Evolutionary conservation across 2,888 invertebrate species (phyloP), one percentile per base, ranked within the genome.

Genomic region (Cacoxenus indagator): DNA sequence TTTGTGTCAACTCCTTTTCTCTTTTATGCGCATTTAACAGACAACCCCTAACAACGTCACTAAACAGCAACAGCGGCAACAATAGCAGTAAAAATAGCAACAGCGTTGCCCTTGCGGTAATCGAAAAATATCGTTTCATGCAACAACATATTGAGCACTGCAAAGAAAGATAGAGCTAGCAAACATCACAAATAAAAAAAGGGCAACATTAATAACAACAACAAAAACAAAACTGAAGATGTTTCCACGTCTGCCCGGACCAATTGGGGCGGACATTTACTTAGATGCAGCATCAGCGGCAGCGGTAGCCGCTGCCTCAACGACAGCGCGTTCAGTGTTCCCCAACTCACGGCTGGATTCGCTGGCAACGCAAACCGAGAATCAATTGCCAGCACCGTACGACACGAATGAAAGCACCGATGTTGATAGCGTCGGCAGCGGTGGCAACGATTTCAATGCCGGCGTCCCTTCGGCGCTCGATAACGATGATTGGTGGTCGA

Each of bases 401-500:
- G 76, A 75, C 66, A 22, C 59, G n/a, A 59, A 19, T 11, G 48
- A 68, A 17, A 19, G 24, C 24, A 27, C 46, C 48, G 22, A 9
- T 27, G 27, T 69, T 57, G 71, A 57, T 55, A 64, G 64, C 27
- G 65, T 54, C 45, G 54, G 26, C 61, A 31, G 69, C 66, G 72
- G 70, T 55, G 68, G 72, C 64, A 71, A 67, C 61, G 71, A 65
- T 43, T 78, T 74, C 61, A 81, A 77, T 75, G 26, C 67, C 22
- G 6, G 14, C 17, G 57, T 76, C 76, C 76, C 76, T 70, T 75
- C 83, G 68, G 81, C 77, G 64, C 22, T 62, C 14, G 76, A 76
- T 64, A 86, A 87, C 68, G 84, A 85, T 67, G 88, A 87, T 71
- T 88, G 88, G 87, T 88, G 87, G 87, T 82, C 85, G 78, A 87